Evolutionary conservation across 2,888 invertebrate species (phyloP), one percentile per base, ranked within the genome.

Genomic region (Caenorhabditis sinica): DNA sequence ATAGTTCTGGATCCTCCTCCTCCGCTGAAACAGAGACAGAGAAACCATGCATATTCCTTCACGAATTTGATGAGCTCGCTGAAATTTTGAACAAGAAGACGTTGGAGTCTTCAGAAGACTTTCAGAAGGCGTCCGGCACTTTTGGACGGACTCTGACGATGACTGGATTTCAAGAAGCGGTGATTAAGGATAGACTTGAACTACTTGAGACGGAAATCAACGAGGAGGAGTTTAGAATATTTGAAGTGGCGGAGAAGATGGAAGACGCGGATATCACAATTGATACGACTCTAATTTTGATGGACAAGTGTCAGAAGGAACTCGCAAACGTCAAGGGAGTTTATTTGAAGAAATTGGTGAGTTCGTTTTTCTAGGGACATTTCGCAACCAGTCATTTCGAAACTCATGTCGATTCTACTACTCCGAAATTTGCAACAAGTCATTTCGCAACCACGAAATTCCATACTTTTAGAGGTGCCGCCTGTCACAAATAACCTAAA

Each of bases 121-220:
- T 73, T n/a, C 8, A 30, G 6, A 17, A 60, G 20, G 33, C 17
- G 25, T 63, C 71, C 8, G 30, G 40, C n/a, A 30, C 36, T 15
- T 77, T 77, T 17, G 69, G 77, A 25, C 60, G 51, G 28, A 40
- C 56, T 17, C n/a, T 75, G 58, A 40, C 65, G 11, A 56, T 75
- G 8, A 30, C 43, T 20, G 75, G 66, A 30, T 75, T 56, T 56
- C 66, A 66, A 17, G 56, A 43, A 56, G 65, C 30, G 20, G 25
- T 49, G 61, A 69, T 53, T 23, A 17, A 36, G 1, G 69, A 69
- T 28, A 11, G 28, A n/a, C 20, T 65, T 17, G 5, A 28, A 33
- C 5, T 33, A 33, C 40, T 28, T 1, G 40, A 36, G 28, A 25
- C 20, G 15, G 33, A 20, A 15, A 28, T 72, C 30, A 17, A 23